These are phyloP conservation scores for Aldabrachelys gigantea DNA, from an alignment of 2,113 vertebrate species.

Conservation along the genomic window DNA sequence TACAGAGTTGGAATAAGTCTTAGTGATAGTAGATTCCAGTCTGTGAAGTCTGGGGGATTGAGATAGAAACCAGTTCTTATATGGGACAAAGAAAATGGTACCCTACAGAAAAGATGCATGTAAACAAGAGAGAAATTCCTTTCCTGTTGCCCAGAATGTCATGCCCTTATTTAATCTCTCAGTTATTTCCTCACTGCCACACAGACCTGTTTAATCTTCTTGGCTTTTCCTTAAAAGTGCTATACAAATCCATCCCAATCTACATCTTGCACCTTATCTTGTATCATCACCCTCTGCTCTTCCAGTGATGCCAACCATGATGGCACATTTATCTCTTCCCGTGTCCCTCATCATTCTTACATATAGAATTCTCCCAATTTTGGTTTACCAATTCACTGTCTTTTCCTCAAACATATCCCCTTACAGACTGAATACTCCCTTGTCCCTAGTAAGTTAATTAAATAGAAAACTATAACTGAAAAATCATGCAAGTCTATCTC, in stretches of 20 bases:
- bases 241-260: not conserved
- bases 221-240: not conserved
- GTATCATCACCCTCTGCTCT: not conserved
- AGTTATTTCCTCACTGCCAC: not conserved
- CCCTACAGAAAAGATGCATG: not conserved
- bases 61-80: not conserved
- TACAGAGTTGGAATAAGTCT: not conserved
- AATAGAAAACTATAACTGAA: not conserved
- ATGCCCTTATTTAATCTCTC: not conserved
- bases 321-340: not conserved
- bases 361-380: not conserved
- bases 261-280: not conserved
- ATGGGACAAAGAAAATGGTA: not conserved
- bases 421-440: not conserved
- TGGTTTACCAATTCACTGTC: not conserved
- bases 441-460: not conserved
- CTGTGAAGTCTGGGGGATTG: not conserved
- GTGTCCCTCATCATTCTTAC: not conserved
- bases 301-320: not conserved
- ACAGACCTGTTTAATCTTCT: not conserved
- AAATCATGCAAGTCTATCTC: not conserved
- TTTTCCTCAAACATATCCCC: not conserved
- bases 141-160: not conserved
- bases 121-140: not conserved
- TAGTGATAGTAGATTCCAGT: not conserved